Evolutionary conservation across 2,797 vertebrate genomes (phyloP).

Genomic region (Anguilla megastoma): DNA sequence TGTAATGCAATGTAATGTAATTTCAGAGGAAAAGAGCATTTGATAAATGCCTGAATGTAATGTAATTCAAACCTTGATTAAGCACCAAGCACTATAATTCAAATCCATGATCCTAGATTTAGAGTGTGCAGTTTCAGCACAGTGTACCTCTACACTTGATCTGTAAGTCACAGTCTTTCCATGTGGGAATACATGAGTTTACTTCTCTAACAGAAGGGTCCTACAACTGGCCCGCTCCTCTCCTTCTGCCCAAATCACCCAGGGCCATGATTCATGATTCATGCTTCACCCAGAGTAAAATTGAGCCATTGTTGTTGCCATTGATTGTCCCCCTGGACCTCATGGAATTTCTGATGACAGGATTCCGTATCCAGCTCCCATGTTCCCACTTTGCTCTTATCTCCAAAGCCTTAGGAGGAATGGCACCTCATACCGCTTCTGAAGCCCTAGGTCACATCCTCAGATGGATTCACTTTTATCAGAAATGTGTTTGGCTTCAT

Average conservation of each 20-base stretch:
- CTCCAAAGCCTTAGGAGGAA: neutral
- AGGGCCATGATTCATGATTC: slow-evolving; percentile 7
- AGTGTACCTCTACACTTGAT: neutral
- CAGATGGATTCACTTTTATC: neutral
- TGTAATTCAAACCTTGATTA: slow-evolving; percentile 6
- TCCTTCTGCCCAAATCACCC: neutral
- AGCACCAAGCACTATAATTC: neutral
- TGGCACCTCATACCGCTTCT: neutral
- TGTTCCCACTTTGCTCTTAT: neutral
- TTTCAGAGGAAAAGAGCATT: neutral
- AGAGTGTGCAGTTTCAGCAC: neutral
- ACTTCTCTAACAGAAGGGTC: neutral
- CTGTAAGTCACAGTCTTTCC: neutral
- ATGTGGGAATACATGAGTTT: neutral
- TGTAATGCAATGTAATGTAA: too few relatives aligned
- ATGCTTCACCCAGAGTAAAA: slow-evolving; percentile 22
- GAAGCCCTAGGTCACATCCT: neutral
- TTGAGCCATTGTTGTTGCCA: neutral
- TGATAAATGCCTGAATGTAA: neutral
- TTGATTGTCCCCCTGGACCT: neutral
- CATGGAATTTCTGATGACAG: neutral
- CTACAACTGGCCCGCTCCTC: neutral
- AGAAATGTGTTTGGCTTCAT: neutral
- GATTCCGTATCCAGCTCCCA: neutral
- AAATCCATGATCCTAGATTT: neutral